These are phyloP conservation scores for Brachyalestes nurse DNA, from an alignment of 2,797 vertebrate genomes.

Conservation along the genomic window DNA sequence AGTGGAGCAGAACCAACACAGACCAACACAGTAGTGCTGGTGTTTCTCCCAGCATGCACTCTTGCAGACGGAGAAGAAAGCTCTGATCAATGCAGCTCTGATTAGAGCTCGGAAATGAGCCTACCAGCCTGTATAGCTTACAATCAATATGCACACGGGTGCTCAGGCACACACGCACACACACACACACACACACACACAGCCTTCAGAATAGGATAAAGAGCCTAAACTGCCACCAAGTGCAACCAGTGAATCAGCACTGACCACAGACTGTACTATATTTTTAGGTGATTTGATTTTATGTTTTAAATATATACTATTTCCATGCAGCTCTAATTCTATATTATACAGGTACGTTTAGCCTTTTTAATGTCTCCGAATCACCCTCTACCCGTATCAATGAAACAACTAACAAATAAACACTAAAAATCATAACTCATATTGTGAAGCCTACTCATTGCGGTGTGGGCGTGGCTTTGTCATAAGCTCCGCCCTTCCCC, in stretches of 20 bases:
- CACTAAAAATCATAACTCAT: too few relatives aligned
- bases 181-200: slow-evolving; percentile 35
- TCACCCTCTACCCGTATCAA: too few relatives aligned
- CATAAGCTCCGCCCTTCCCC: too few relatives aligned
- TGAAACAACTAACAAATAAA: too few relatives aligned
- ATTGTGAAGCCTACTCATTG: too few relatives aligned
- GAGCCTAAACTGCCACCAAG: neutral
- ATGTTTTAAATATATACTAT: too few relatives aligned
- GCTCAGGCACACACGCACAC: slow-evolving; percentile 10
- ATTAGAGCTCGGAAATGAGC: slow-evolving; percentile 47
- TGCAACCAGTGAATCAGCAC: neutral
- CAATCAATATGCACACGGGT: slow-evolving; percentile 48
- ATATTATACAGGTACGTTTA: too few relatives aligned
- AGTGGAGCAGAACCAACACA: slow-evolving; percentile 17
- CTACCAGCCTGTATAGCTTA: slow-evolving; percentile 33
- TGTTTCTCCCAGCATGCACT: slow-evolving; percentile 33
- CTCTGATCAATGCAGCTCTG: slow-evolving; percentile 57
- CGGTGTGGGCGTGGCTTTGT: too few relatives aligned
- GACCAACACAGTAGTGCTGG: neutral
- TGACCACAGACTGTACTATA: neutral
- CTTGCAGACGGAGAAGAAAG: slow-evolving; percentile 39
- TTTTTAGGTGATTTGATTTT: too few relatives aligned
- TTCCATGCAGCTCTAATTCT: too few relatives aligned
- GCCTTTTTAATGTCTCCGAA: too few relatives aligned
- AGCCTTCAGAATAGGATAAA: neutral